A percentile compares a stretch with the other conserved stretches of the same genome.
Evolutionary conservation across 2,888 invertebrate genomes (phyloP).

Genomic region (Heteromurus nitidus): DNA sequence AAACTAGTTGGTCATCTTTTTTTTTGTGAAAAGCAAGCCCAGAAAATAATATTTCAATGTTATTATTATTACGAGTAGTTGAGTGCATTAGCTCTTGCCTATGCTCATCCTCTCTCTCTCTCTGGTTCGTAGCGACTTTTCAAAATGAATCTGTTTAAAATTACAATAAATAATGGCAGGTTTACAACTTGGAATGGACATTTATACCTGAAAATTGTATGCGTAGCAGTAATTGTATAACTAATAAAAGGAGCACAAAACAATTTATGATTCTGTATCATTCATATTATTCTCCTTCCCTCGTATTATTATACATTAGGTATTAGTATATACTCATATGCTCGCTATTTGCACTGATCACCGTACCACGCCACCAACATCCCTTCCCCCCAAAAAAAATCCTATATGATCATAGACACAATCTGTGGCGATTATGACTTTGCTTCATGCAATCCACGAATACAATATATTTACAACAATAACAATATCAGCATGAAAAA

Average conservation of each 20-base stretch:
- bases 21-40: not conserved
- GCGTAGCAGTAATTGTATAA: conserved; percentile 55
- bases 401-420: not conserved
- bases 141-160: conserved; percentile 65
- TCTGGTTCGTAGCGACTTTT: conserved; percentile 14
- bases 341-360: too few relatives aligned
- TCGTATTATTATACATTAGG: not conserved
- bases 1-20: conserved; percentile 54
- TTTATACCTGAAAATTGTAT: conserved; percentile 42
- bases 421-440: conserved; percentile 13
- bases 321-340: too few relatives aligned
- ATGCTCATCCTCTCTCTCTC: not conserved
- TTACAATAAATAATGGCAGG: conserved; percentile 69
- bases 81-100: not conserved
- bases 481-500: conserved; percentile 38
- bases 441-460: conserved; percentile 19
- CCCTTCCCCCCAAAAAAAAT: not conserved
- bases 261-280: conserved; percentile 66
- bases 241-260: conserved; percentile 53
- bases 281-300: not conserved
- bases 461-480: conserved; percentile 40
- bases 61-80: conserved; percentile 8
- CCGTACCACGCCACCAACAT: too few relatives aligned
- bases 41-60: conserved; percentile 12
- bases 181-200: conserved; percentile 56